Evolutionary conservation across 2,797 vertebrate genomes (phyloP), one percentile per base, ranked within the genome.

Genomic region (Thalassophryne amazonica): DNA sequence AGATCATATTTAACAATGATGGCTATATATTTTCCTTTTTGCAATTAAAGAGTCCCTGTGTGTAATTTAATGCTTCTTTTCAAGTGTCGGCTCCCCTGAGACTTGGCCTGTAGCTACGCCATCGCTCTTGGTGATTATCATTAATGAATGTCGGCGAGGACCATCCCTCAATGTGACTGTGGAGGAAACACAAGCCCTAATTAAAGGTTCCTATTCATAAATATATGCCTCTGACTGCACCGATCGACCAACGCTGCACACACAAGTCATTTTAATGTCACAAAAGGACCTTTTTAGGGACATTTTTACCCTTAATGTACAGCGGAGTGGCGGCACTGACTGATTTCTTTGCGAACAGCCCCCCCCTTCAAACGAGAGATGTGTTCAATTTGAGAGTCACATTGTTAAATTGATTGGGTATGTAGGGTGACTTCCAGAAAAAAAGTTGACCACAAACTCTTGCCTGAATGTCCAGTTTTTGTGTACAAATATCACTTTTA

Each of bases 161-260:
- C 85, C 85, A 86, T 87, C 85, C 86, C 84, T 88, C 86, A 87
- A 83, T 83, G 80, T 87, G 86, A 87, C 84, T 85, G 64, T 77
- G 83, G 80, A 87, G 83, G 87, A 89, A 89, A 89, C 85, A 86
- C 78, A 72, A 68, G 81, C 80, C 83, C 84, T 87, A 87, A 88
- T 87, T 89, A 87, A 87, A 84, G 84, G 78, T 87, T 86, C 85
- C 87, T 87, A 89, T 87, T 89, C 87, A 86, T 86, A 88, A 88
- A 87, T 86, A 87, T 80, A 83, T 60, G 84, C 81, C 83, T 87
- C 71, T 59, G 83, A 83, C 73, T 70, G 58, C 76, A 74, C 60
- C 51, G 64, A 77, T 75, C 69, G 70, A 74, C 63, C 52, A 30
- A 65, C 55, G 30, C 68, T 66, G 68, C 62, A 72, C 77, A 81